Percentiles rank a stretch among this genome's conserved stretches.
Conservation (phyloP, 2,797 vertebrate genomes). For the Danio albolineatus region DNA sequence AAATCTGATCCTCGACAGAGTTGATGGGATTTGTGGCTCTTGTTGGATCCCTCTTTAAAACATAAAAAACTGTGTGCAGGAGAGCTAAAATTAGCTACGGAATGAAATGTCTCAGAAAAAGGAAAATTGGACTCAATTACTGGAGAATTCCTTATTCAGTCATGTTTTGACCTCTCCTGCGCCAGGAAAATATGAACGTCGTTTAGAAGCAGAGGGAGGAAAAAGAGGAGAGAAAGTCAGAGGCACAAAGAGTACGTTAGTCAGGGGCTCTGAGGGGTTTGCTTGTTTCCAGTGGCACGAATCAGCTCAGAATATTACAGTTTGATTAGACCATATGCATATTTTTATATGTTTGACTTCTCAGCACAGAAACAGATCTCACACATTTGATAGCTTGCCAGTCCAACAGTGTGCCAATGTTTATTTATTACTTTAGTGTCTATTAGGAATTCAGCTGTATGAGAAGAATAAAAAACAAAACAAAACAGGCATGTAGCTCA, state of each 20-base stretch:
- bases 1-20: constrained; percentile 10
- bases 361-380: constrained; percentile 34
- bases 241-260: constrained; percentile 37
- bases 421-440: constrained; percentile 18
- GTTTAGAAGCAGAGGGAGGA: constrained; percentile 45
- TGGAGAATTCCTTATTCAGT: constrained; percentile 60
- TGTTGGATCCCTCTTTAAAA: constrained; percentile 49
- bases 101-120: constrained; percentile 62
- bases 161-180: constrained; percentile 61
- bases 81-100: constrained; percentile 57
- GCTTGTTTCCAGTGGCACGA: constrained; percentile 49
- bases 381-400: constrained; percentile 17
- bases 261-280: constrained; percentile 29
- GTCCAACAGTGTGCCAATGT: constrained; percentile 5
- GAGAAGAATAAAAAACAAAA: constrained; percentile 11
- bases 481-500: not conserved
- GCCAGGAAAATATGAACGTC: constrained; percentile 63
- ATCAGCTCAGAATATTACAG: constrained; percentile 48
- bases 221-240: constrained; percentile 33
- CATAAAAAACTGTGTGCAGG: constrained; percentile 27
- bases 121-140: constrained; percentile 63
- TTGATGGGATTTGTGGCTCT: constrained; percentile 51
- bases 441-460: constrained; percentile 7
- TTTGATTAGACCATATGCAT: constrained; percentile 44
- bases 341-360: constrained; percentile 51